A percentile compares a stretch with the other conserved stretches of the same genome.
These are phyloP conservation scores for Pachydiplax longipennis DNA, from an alignment of 2,888 invertebrate genomes.

Conservation along the genomic window DNA sequence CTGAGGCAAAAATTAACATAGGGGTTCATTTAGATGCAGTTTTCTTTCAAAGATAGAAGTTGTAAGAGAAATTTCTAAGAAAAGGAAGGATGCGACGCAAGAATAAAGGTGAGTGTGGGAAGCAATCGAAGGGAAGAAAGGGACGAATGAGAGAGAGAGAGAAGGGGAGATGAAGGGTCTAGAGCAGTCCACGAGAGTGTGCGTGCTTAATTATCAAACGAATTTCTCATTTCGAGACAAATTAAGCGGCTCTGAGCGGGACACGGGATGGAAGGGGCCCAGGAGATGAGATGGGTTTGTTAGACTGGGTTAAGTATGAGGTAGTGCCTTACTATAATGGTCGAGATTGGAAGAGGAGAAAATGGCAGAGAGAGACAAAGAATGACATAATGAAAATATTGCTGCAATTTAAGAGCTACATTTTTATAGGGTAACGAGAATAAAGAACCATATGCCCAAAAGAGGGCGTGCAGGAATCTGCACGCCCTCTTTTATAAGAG, in stretches of 20 bases:
- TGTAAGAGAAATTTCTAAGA: too few relatives aligned
- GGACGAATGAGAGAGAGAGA: background rate
- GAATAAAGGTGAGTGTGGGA: background rate
- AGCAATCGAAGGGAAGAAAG: background rate
- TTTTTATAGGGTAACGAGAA: too few relatives aligned
- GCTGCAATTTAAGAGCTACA: too few relatives aligned
- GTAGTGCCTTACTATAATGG: background rate
- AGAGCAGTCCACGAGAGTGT: constrained; percentile 19
- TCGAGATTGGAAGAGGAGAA: background rate
- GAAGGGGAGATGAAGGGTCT: background rate
- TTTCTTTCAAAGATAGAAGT: too few relatives aligned
- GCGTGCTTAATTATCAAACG: constrained; percentile 41
- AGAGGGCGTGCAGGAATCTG: too few relatives aligned
- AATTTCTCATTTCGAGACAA: constrained; percentile 43
- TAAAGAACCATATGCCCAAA: too few relatives aligned
- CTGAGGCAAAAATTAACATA: too few relatives aligned
- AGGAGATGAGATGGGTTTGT: background rate
- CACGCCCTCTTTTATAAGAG: too few relatives aligned
- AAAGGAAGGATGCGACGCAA: background rate
- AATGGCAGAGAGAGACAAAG: background rate
- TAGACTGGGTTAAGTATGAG: background rate
- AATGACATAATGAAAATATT: too few relatives aligned
- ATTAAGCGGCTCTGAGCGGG: constrained; percentile 22
- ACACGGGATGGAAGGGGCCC: background rate
- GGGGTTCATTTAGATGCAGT: too few relatives aligned